phyloP scores from a whole-genome alignment of 2,113 vertebrate genomes.

The Phaetusa simplex region DNA sequence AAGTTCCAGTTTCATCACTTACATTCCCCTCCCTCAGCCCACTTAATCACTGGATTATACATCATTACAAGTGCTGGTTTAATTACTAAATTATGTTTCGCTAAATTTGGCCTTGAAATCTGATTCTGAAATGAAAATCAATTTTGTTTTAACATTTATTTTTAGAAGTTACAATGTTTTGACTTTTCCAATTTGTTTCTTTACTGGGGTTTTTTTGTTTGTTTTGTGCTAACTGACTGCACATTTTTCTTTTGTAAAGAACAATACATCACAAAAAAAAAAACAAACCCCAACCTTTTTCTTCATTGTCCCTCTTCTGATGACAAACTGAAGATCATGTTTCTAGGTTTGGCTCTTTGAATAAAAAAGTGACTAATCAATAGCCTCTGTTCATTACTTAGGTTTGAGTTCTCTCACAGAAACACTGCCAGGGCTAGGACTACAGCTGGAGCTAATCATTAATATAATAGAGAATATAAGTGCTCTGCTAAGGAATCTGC shows the following conservation, averaged over 20 bases:
- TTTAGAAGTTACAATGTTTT: not conserved
- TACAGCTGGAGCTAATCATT: not conserved
- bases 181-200: not conserved
- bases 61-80: not conserved
- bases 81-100: not conserved
- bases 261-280: not conserved
- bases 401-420: not conserved
- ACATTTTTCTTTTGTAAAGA: not conserved
- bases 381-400: not conserved
- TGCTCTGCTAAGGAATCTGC: not conserved
- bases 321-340: not conserved
- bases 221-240: not conserved
- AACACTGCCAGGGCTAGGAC: not conserved
- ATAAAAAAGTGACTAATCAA: not conserved
- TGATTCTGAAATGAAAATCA: not conserved
- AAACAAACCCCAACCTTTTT: not conserved
- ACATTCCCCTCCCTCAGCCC: not conserved
- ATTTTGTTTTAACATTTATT: not conserved
- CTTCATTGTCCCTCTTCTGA: not conserved
- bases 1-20: conserved; percentile 5
- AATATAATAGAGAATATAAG: not conserved
- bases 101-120: not conserved
- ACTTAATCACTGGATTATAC: not conserved
- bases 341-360: not conserved
- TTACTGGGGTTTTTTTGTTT: not conserved